phyloP scores from a whole-genome alignment of 1,140 invertebrate genomes.

The Mya arenaria region DNA sequence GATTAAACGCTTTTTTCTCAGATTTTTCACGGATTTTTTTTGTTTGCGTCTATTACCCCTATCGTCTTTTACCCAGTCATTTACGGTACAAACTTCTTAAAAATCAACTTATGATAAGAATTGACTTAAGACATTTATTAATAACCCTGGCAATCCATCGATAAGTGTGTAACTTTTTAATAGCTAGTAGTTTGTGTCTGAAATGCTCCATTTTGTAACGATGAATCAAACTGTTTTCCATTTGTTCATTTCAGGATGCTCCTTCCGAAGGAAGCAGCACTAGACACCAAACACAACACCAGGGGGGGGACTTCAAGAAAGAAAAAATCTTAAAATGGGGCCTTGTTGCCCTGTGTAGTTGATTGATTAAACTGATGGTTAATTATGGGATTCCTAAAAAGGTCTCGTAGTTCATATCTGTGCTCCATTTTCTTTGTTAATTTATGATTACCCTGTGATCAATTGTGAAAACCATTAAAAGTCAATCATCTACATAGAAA shows the following conservation, averaged over 20 bases:
- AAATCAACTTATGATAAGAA: background rate
- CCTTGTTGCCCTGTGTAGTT: too few relatives aligned
- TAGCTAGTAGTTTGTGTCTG: background rate
- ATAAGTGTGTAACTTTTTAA: background rate
- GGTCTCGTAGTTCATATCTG: too few relatives aligned
- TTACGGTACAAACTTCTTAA: background rate
- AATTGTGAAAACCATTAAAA: background rate
- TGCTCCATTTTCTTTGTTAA: too few relatives aligned
- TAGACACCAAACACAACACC: slow-evolving; percentile 83
- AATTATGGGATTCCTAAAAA: too few relatives aligned
- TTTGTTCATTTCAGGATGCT: slow-evolving; percentile 89
- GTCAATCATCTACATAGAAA: background rate
- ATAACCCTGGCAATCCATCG: background rate
- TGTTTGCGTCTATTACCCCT: too few relatives aligned
- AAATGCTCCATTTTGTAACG: background rate
- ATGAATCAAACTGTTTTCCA: slow-evolving; percentile 41
- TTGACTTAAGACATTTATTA: background rate
- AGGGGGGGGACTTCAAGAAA: too few relatives aligned
- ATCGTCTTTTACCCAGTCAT: background rate
- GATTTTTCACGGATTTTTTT: too few relatives aligned
- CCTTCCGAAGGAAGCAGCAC: slow-evolving; percentile 97
- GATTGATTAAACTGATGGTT: too few relatives aligned
- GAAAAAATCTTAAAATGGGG: too few relatives aligned
- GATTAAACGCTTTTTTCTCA: too few relatives aligned
- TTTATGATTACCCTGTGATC: background rate